Evolutionary conservation across 2,888 invertebrate species (phyloP).

Genomic region (Marasmarcha lunaedactyla): DNA sequence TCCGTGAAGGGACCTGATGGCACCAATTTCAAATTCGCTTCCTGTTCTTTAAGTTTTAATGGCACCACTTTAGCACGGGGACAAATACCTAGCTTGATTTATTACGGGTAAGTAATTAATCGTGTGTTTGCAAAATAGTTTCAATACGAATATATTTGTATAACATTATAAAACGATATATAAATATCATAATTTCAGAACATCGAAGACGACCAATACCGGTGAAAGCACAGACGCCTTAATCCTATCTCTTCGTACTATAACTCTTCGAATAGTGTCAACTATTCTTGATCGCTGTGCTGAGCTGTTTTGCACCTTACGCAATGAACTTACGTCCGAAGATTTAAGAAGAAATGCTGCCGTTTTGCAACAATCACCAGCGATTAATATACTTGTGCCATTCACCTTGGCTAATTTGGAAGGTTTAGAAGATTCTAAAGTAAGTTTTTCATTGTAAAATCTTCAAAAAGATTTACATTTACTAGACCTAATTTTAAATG

Average conservation of each 20-base stretch:
- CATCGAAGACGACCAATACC: conserved; percentile 23
- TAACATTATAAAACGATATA: background rate
- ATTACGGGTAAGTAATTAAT: conserved; percentile 75
- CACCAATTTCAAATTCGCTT: conserved; percentile 88
- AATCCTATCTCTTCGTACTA: conserved; percentile 33
- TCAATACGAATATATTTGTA: background rate
- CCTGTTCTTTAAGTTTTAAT: conserved; percentile 93
- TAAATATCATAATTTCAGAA: background rate
- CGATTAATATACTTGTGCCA: conserved; percentile 83
- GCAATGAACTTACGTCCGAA: conserved; percentile 73
- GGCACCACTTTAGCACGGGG: conserved; percentile 96
- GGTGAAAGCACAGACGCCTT: conserved; percentile 34
- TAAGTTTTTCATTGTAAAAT: conserved; percentile 22
- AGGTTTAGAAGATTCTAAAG: conserved; percentile 84
- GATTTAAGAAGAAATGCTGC: conserved; percentile 40
- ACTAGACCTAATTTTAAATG: no score
- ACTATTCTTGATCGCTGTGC: conserved; percentile 82
- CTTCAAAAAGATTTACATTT: no score
- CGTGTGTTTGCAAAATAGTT: background rate
- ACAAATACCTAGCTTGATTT: conserved; percentile 93
- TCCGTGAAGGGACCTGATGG: conserved; percentile 94
- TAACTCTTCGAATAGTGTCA: conserved; percentile 80
- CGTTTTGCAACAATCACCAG: conserved; percentile 55
- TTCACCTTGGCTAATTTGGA: conserved; percentile 88
- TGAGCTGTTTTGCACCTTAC: conserved; percentile 80